These are phyloP conservation scores for Promerops cafer DNA, from an alignment of 2,113 vertebrate genomes.

Conservation along the genomic window DNA sequence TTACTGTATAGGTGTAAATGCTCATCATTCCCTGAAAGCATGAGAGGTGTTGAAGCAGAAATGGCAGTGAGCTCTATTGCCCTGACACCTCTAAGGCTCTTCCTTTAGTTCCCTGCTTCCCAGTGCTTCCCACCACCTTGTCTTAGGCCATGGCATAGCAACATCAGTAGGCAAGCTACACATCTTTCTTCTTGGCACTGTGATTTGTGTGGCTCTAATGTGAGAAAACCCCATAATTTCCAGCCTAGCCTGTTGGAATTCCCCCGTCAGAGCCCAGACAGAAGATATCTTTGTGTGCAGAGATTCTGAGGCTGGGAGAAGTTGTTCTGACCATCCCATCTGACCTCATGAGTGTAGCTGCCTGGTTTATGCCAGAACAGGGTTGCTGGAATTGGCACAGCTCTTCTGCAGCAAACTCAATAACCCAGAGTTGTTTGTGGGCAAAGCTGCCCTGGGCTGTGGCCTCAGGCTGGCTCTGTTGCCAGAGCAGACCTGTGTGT, in stretches of 20 bases:
- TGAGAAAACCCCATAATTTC: not conserved
- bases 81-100: not conserved
- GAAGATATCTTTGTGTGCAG: not conserved
- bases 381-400: not conserved
- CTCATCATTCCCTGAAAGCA: fast-evolving
- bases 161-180: not conserved
- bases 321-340: fast-evolving
- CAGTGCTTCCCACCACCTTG: not conserved
- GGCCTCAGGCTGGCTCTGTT: not conserved
- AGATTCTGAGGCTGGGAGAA: not conserved
- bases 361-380: not conserved
- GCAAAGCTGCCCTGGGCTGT: not conserved
- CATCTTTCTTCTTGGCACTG: not conserved
- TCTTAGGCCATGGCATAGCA: not conserved
- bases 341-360: not conserved
- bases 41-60: not conserved
- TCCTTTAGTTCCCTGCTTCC: not conserved
- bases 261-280: not conserved
- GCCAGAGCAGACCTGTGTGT: not conserved
- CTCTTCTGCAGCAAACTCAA: not conserved
- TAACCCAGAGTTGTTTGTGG: not conserved
- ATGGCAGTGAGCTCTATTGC: not conserved
- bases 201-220: not conserved
- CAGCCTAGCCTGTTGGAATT: not conserved
- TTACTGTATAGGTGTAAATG: not conserved